Base-by-base conservation (phyloP, 1,140 invertebrate species). In the Lasioglossum baleicum region DNA sequence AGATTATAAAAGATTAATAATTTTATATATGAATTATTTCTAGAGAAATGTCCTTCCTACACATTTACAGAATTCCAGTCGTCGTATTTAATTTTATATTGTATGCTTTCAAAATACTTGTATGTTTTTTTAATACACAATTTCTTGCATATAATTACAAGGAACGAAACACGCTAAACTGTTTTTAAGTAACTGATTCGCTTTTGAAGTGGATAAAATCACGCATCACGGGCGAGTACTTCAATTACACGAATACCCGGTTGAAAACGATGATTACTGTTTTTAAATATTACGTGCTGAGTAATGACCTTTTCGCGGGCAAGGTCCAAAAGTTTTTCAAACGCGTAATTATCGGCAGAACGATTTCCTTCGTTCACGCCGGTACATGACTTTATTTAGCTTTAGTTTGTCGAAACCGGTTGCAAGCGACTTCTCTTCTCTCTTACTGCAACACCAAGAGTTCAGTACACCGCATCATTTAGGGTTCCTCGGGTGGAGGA, bases 351-450 rank as follows among this genome's bases (percentile, higher is more conserved):
- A 86, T 83, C 73, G 81, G 61, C 65, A 64, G 67, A 66, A 71
- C 70, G 68, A 77, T 86, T 77, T 88, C 81, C 83, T 85, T 67
- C 72, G 66, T 81, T 79, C 75, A 71, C 64, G 70, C 58, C 75
- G 63, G 75, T 83, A 81, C 83, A 85, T 88, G 83, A 86, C 87
- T 88, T 88, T 88, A 88, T 88, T 88, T 88, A 88, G 87, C 85
- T 86, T 83, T 86, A 86, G 85, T 88, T 83, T 72, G 86, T 83
- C 83, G 85, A 87, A 88, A 88, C 87, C 87, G 87, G 87, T 88
- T 88, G 81, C 84, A 83, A 85, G 76, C 86, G 68, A 85, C 76
- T 86, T 70, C 84, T 72, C 56, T 60, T 61, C 68, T 83, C 65
- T 85, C 83, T 81, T 63, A 66, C 77, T 51, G 71, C 61, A 71